phyloP scores from a whole-genome alignment of 2,113 vertebrate species.

The Phainopepla nitens region DNA sequence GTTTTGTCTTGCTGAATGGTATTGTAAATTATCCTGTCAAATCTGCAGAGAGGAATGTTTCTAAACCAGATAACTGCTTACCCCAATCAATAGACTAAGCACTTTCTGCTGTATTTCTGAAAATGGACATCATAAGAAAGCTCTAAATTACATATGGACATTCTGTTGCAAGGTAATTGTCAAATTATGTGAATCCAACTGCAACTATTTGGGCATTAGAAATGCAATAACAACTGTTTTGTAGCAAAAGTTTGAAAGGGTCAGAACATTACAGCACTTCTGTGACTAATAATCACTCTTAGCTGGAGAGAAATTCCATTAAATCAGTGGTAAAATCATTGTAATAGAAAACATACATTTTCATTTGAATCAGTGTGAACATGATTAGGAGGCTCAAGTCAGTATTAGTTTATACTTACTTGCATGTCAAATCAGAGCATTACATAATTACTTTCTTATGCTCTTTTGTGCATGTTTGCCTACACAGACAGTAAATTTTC shows the following conservation, averaged over 20 bases:
- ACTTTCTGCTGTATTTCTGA: not conserved
- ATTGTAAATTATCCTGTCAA: not conserved
- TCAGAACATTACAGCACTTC: constrained; percentile 23
- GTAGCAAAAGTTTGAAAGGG: constrained; percentile 28
- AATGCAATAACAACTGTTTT: constrained; percentile 12
- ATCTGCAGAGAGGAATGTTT: not conserved
- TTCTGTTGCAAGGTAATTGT: constrained; percentile 15
- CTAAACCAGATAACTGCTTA: not conserved
- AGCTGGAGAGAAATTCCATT: constrained; percentile 60
- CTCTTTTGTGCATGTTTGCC: constrained; percentile 37
- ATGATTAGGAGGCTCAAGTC: constrained; percentile 57
- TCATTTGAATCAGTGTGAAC: constrained; percentile 63
- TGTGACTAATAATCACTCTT: constrained; percentile 62
- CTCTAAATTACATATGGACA: not conserved
- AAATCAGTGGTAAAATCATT: constrained; percentile 53
- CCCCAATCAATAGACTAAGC: not conserved
- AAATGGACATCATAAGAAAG: not conserved
- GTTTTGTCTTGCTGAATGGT: not conserved
- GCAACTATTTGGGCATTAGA: constrained; percentile 15
- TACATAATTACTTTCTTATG: constrained; percentile 60
- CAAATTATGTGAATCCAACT: constrained; percentile 15
- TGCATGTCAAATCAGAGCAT: constrained; percentile 60
- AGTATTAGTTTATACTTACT: constrained; percentile 64
- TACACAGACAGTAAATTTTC: constrained; percentile 37
- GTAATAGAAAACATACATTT: constrained; percentile 61